Conservation (phyloP, 92 coral and sea anemone genomes). For the Plumapathes pennacea region DNA sequence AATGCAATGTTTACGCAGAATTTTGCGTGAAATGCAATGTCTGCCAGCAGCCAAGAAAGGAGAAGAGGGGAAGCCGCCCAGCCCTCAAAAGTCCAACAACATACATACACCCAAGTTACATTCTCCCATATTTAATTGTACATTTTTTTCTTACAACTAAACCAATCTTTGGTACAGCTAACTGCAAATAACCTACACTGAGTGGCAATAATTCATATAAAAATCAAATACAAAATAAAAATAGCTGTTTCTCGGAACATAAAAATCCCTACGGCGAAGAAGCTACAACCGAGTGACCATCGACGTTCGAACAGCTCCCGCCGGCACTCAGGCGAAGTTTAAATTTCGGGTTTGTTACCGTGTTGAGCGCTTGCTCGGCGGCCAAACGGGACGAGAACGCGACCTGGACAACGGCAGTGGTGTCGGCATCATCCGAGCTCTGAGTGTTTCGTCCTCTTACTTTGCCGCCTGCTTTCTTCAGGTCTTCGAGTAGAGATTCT, state of each 20-base stretch:
- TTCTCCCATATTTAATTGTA: too few relatives aligned
- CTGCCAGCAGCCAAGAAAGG: too few relatives aligned
- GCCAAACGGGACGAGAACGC: slow-evolving; percentile 56
- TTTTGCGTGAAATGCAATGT: too few relatives aligned
- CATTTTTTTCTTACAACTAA: slow-evolving; percentile 46
- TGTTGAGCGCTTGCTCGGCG: slow-evolving; percentile 63
- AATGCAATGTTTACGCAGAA: too few relatives aligned
- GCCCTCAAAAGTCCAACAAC: too few relatives aligned
- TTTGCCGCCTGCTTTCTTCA: slow-evolving; percentile 67
- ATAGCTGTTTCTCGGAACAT: slow-evolving; percentile 59
- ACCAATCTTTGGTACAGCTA: slow-evolving; percentile 19
- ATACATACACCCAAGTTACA: too few relatives aligned
- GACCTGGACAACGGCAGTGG: slow-evolving; percentile 54
- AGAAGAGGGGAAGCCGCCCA: too few relatives aligned
- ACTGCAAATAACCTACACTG: slow-evolving; percentile 7
- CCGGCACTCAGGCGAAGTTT: slow-evolving; percentile 64
- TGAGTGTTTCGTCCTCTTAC: slow-evolving; percentile 42
- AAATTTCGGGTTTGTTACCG: slow-evolving; percentile 64
- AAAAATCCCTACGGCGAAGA: slow-evolving; percentile 67
- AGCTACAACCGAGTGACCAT: slow-evolving; percentile 44
- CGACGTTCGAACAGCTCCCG: slow-evolving; percentile 24
- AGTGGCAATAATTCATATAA: slow-evolving; percentile 53
- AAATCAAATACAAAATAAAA: slow-evolving; percentile 82
- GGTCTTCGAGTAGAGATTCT: slow-evolving; percentile 64
- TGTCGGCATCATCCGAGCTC: slow-evolving; percentile 5